Conservation (phyloP, 2,113 vertebrate species). For the Leptosomus discolor region DNA sequence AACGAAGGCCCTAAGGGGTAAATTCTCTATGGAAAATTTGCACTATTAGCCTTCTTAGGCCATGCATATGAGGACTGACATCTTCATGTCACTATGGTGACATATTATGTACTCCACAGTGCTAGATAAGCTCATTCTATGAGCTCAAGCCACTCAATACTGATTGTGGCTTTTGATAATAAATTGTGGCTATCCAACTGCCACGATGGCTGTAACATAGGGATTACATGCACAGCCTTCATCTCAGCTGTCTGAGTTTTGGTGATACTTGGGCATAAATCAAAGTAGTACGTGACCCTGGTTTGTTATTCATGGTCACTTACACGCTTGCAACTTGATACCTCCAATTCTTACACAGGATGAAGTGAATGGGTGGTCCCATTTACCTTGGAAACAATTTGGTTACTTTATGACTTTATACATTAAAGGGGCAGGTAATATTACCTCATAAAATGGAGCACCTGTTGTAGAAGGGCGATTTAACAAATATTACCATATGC, state of each 20-base stretch:
- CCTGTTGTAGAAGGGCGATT: neutral
- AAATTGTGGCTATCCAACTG: neutral
- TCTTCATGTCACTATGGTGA: neutral
- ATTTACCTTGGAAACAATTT: neutral
- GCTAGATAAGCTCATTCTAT: neutral
- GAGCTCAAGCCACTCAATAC: neutral
- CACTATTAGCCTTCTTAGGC: neutral
- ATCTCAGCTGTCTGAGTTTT: neutral
- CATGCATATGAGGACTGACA: neutral
- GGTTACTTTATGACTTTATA: neutral
- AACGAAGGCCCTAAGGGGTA: neutral
- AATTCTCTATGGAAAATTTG: neutral
- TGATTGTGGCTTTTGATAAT: neutral
- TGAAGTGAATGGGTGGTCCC: neutral
- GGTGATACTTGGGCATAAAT: neutral
- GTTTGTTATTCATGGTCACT: neutral
- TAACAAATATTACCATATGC: neutral
- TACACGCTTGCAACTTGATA: neutral
- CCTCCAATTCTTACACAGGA: neutral
- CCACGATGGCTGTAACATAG: accelerated
- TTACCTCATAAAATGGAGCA: neutral
- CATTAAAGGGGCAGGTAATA: neutral
- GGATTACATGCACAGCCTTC: neutral
- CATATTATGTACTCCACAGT: neutral
- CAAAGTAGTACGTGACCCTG: neutral